phyloP scores from a whole-genome alignment of 2,888 invertebrate species.

The Busseola fusca region DNA sequence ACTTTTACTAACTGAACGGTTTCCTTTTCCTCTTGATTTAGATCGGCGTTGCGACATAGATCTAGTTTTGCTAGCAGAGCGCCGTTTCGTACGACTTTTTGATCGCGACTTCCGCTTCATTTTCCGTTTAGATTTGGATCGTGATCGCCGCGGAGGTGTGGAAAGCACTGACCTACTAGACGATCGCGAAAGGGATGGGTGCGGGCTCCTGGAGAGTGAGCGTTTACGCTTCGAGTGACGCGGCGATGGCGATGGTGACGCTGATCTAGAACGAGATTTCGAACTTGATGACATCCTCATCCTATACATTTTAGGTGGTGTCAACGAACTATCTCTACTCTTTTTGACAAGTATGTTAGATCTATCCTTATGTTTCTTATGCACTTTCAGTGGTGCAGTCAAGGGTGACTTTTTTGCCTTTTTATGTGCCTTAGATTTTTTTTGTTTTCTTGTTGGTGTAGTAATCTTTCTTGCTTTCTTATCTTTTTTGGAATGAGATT shows the following conservation, averaged over 20 bases:
- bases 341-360: conserved; percentile 71
- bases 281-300: conserved; percentile 74
- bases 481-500: conserved; percentile 70
- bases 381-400: conserved; percentile 75
- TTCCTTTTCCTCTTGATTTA: conserved; percentile 68
- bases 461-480: conserved; percentile 62
- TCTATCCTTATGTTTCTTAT: conserved; percentile 70
- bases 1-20: conserved; percentile 40
- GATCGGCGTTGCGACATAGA: conserved; percentile 70
- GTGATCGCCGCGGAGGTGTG: conserved; percentile 66
- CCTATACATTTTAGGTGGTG: conserved; percentile 83
- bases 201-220: conserved; percentile 59
- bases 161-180: conserved; percentile 69
- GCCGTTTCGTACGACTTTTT: conserved; percentile 71
- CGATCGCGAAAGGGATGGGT: conserved; percentile 66
- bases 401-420: conserved; percentile 71
- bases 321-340: conserved; percentile 76
- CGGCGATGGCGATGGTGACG: conserved; percentile 60
- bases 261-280: conserved; percentile 73
- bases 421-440: conserved; percentile 68
- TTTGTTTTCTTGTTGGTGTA: conserved; percentile 59
- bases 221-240: conserved; percentile 66
- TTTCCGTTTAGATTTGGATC: conserved; percentile 70
- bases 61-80: conserved; percentile 66
- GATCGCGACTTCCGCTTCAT: conserved; percentile 70